phyloP scores from a whole-genome alignment of 2,888 invertebrate species.

The Zhengitettix transpicula region DNA sequence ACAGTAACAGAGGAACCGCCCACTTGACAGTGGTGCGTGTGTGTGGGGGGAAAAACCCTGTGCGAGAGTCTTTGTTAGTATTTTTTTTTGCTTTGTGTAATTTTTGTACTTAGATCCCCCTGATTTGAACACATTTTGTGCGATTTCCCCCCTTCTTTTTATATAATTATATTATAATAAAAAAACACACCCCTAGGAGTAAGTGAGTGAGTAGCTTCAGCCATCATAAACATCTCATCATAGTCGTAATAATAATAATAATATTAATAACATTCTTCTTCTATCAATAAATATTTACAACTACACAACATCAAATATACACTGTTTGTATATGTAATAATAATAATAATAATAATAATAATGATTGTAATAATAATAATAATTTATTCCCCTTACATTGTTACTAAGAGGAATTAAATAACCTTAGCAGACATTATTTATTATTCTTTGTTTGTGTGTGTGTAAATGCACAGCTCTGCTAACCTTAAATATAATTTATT shows the following conservation, averaged over 20 bases:
- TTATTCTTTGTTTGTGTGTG: neutral
- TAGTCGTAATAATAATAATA: conserved; percentile 7
- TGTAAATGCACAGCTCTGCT: neutral
- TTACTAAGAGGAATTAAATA: too few species aligned
- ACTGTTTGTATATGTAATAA: conserved; percentile 9
- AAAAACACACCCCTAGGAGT: conserved; percentile 3
- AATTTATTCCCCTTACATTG: too few species aligned
- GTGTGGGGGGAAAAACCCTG: too few species aligned
- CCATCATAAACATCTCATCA: conserved; percentile 3
- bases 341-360: conserved; percentile 5
- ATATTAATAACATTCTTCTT: conserved; percentile 9
- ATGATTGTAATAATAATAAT: neutral
- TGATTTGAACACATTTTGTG: neutral
- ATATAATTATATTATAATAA: too few species aligned
- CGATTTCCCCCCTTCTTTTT: too few species aligned
- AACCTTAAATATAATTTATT: neutral
- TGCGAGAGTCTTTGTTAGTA: too few species aligned
- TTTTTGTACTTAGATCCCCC: neutral
- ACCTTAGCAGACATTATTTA: conserved; percentile 1
- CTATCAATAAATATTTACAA: conserved; percentile 14
- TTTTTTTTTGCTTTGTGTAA: too few species aligned
- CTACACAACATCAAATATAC: conserved; percentile 15
- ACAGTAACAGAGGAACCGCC: too few species aligned
- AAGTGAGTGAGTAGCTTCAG: conserved; percentile 5
- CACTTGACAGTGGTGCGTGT: too few species aligned